phyloP scores from a whole-genome alignment of 2,797 vertebrate genomes.

The Tolypeutes matacus region DNA sequence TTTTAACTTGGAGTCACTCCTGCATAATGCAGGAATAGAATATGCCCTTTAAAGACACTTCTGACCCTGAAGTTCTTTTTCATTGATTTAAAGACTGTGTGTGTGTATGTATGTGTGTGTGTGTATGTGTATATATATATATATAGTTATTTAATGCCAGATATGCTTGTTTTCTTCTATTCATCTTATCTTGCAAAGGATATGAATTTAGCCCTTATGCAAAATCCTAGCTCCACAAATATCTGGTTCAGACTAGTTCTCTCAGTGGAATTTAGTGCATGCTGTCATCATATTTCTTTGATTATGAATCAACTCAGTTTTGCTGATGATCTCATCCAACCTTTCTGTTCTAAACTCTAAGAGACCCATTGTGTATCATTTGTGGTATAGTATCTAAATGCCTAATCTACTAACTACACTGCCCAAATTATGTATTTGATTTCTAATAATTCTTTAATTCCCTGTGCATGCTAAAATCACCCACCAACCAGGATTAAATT shows the following conservation, averaged over 20 bases:
- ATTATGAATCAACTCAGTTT: neutral
- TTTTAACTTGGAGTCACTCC: constrained; percentile 68
- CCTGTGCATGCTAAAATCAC: neutral
- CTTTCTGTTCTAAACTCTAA: neutral
- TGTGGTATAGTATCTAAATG: neutral
- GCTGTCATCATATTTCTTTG: neutral
- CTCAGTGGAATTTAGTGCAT: neutral
- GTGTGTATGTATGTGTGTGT: too few species aligned
- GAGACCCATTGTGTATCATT: neutral
- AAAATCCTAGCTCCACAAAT: neutral
- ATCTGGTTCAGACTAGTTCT: neutral
- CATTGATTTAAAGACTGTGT: constrained; percentile 62
- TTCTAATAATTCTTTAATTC: constrained; percentile 1
- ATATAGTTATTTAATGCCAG: constrained; percentile 51
- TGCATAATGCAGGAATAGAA: constrained; percentile 61
- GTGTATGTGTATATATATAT: neutral
- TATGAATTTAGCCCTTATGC: constrained; percentile 27
- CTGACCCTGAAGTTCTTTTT: constrained; percentile 48
- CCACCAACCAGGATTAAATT: neutral
- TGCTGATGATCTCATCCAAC: neutral
- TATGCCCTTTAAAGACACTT: constrained; percentile 64
- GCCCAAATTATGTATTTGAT: neutral
- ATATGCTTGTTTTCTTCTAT: constrained; percentile 41
- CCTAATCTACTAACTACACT: neutral
- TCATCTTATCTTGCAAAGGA: constrained; percentile 16